Percentiles rank a stretch among this genome's conserved stretches.
These are phyloP conservation scores for Seriola dumerili DNA, from an alignment of 2,113 vertebrate genomes.

Conservation along the genomic window DNA sequence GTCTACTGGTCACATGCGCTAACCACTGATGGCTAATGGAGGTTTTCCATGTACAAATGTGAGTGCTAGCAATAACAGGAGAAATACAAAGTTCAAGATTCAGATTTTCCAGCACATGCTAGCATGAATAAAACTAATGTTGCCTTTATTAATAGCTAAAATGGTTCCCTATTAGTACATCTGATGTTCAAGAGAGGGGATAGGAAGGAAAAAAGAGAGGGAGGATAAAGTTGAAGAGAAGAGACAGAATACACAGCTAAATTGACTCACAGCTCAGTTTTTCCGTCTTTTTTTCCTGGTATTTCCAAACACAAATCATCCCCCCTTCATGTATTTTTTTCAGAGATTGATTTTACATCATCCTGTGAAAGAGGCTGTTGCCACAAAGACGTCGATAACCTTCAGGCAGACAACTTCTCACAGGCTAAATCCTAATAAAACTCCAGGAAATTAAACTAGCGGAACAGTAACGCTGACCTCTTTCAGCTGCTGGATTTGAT, in stretches of 20 bases:
- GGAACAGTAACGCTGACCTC: conserved; percentile 8
- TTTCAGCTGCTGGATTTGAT: conserved; percentile 13
- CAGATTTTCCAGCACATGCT: background rate
- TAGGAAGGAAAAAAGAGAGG: background rate
- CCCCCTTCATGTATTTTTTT: background rate
- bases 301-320: background rate
- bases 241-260: background rate
- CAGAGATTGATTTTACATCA: conserved; percentile 34
- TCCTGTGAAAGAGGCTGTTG: conserved; percentile 1
- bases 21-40: too few species aligned
- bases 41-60: background rate
- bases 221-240: background rate
- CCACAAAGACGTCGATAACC: conserved; percentile 29
- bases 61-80: background rate
- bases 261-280: background rate
- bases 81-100: background rate
- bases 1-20: background rate
- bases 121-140: background rate
- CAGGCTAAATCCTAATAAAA: conserved; percentile 18
- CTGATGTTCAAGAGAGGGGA: background rate
- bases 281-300: background rate
- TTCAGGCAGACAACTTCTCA: conserved; percentile 6
- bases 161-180: background rate
- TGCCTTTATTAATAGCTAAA: background rate
- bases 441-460: conserved; percentile 52